Base-by-base conservation (phyloP, 2,888 invertebrate species). In the Cabera pusaria region DNA sequence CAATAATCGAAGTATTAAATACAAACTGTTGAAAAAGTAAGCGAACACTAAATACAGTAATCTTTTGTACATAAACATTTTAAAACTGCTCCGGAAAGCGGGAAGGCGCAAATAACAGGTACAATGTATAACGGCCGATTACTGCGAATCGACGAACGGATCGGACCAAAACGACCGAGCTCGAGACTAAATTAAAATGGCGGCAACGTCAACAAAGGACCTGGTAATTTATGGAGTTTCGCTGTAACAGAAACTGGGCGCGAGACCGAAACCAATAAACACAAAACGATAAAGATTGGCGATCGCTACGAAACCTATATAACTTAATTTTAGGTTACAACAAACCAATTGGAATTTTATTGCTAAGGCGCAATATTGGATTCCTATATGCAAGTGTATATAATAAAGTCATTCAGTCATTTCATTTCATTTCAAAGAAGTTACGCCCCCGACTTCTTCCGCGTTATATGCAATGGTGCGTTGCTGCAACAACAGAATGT, bases 171-270 rank as follows among this genome's bases (percentile, higher is more conserved):
- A 53, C 64, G 61, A 64, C 50, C 58, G 48, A 55, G 60, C 56
- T 64, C 64, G 60, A 57, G 52, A 54, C 62, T 53, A 68, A 72
- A 74, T 74, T 73, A 66, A 72, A 72, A 69, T 63, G 70, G 70
- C 71, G 73, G 67, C 64, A 52, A 49, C 60, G 51, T 59, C 64
- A 66, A 70, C 64, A 70, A 72, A 70, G 63, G 56, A 53, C 42
- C 34, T 22, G 44, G 56, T 55, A 56, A 67, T 68, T 72, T 64
- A 56, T 50, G 51, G 56, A 36, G 52, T 59, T 59, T 57, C 48
- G 45, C 49, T 50, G 50, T 52, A 49, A 49, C 57, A 56, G 45
- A 58, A 52, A 41, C 43, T 48, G 39, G 59, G 52, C 47, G 49
- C 39, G 45, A 58, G 50, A 41, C 43, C 47, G 39, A 58, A 52